These are phyloP conservation scores for Nesoenas mayeri DNA, from an alignment of 2,113 vertebrate species.

Conservation along the genomic window DNA sequence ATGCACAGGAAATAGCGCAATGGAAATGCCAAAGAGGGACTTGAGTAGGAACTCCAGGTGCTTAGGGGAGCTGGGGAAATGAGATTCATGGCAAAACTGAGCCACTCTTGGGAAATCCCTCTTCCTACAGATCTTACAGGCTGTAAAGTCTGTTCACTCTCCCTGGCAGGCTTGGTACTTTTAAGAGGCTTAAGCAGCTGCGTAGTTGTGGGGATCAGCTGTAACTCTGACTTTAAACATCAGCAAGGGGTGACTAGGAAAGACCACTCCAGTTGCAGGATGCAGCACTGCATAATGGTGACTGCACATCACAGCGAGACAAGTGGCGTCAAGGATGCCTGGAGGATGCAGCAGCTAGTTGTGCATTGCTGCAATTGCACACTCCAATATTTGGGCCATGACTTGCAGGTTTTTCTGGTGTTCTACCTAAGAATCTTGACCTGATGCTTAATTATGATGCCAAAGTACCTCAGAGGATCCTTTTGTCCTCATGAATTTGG, in stretches of 20 bases:
- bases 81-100: background rate
- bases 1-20: background rate
- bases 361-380: background rate
- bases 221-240: background rate
- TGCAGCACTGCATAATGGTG: background rate
- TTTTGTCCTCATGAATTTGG: background rate
- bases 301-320: rapidly evolving
- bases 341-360: background rate
- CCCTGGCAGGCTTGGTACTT: background rate
- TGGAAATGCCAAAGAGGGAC: background rate
- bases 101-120: background rate
- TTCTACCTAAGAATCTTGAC: background rate
- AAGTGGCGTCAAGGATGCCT: background rate
- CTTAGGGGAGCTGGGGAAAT: background rate
- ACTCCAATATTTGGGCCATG: background rate
- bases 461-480: rapidly evolving
- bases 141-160: background rate
- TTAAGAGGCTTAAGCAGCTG: background rate
- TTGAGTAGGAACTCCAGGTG: background rate
- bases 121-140: background rate
- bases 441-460: background rate
- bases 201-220: background rate
- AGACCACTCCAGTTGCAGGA: background rate
- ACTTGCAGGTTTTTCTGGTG: background rate
- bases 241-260: background rate